These are phyloP conservation scores for Muschampia plurimacula DNA, from an alignment of 2,888 invertebrate species.

Conservation along the genomic window DNA sequence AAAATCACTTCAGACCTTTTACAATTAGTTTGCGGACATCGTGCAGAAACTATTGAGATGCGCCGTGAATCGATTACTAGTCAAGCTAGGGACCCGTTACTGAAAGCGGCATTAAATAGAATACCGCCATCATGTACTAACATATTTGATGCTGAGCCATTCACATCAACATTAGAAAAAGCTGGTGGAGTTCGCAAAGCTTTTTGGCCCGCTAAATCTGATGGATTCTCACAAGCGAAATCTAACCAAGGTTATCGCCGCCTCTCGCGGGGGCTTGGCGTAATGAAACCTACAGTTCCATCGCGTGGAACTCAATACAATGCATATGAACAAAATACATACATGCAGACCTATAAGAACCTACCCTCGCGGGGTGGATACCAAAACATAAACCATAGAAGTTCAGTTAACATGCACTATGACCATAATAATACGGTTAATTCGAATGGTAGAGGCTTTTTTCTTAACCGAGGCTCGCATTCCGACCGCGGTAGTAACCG, in stretches of 20 bases:
- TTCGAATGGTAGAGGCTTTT: too few relatives aligned
- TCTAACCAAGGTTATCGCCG: background rate
- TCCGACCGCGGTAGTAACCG: too few relatives aligned
- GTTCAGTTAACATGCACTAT: too few relatives aligned
- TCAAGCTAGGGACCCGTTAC: conserved; percentile 39
- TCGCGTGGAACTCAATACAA: too few relatives aligned
- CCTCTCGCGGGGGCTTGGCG: too few relatives aligned
- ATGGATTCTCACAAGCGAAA: background rate
- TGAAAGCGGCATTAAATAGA: conserved; percentile 33
- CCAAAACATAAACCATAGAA: too few relatives aligned
- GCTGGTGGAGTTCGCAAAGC: conserved; percentile 45
- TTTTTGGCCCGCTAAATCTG: conserved; percentile 41
- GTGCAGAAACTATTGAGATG: conserved; percentile 42
- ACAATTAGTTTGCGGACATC: conserved; percentile 41
- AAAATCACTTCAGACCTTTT: conserved; percentile 43
- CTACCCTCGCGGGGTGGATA: too few relatives aligned
- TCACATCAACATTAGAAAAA: conserved; percentile 43
- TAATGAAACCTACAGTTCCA: too few relatives aligned
- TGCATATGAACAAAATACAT: too few relatives aligned
- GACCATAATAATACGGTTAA: too few relatives aligned
- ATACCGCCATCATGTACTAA: conserved; percentile 31
- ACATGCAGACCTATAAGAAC: too few relatives aligned
- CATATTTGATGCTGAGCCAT: conserved; percentile 38
- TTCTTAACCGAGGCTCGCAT: too few relatives aligned
- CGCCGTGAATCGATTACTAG: conserved; percentile 39